Evolutionary conservation across 1,140 invertebrate species (phyloP), one percentile per base, ranked within the genome.

Genomic region (Sipha flava): DNA sequence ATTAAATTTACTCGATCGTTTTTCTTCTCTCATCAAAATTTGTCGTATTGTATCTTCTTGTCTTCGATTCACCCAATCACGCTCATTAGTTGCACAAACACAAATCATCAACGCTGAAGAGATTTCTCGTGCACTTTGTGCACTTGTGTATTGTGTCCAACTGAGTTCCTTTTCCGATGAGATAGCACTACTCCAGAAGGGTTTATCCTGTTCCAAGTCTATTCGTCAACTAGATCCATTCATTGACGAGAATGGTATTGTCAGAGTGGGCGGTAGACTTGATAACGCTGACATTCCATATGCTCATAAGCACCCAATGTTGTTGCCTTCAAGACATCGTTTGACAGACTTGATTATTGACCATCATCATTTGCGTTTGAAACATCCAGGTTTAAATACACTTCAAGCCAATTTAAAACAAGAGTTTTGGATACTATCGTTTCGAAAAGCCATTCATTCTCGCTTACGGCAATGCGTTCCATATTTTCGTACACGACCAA

Each of bases 201-300:
- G 26, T 16, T 0, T 5, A 31, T 12, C 14, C 14, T 3, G 57
- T 34, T 34, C 10, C 14, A 34, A 62, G 2, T 31, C 4, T 3
- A 2, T 79, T 18, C 79, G 45, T 72, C 79, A 18, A 2, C 81
- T 40, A 62, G 80, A 64, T 9, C 70, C 47, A 1, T 45, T 59
- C 26, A 59, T 79, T 26, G 34, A 62, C 16, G 23, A 81, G 10
- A 23, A 45, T 40, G 80, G 66, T 1, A 12, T 83, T 7, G 26
- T 83, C 31, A 52, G 81, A 29, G 83, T 83, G 26, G 82, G 81
- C 18, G 82, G 82, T 57, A 31, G 82, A 26, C 77, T 83, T 4
- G 21, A 57, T 26, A 31, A 81, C 18, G 52, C 82, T 0, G 47
- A 72, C 3, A 26, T 80, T 16, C 43, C 47, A 0, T 80, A 47